A percentile compares a stretch with the other conserved stretches of the same genome.
Evolutionary conservation across 2,797 vertebrate species (phyloP).

Genomic region (Bovichtus diacanthus): DNA sequence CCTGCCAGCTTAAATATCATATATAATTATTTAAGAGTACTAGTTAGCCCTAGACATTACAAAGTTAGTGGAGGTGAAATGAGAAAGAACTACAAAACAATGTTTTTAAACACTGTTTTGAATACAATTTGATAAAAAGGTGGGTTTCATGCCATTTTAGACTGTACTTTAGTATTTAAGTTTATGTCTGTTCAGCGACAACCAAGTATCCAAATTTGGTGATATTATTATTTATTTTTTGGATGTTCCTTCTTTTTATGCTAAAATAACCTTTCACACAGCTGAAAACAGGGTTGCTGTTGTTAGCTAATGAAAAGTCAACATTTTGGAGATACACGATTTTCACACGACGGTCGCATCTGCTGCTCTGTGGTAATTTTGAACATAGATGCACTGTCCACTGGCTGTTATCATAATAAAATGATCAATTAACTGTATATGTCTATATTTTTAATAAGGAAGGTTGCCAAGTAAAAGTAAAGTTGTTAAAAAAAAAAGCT

Average conservation of each 20-base stretch:
- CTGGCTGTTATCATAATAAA: not conserved
- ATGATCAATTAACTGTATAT: not conserved
- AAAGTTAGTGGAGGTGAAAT: slow-evolving; percentile 13
- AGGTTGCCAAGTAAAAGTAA: not conserved
- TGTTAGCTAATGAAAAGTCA: not conserved
- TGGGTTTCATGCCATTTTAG: not conserved
- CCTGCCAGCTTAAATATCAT: slow-evolving; percentile 48
- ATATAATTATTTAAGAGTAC: slow-evolving; percentile 28
- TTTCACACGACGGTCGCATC: not conserved
- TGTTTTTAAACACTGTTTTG: slow-evolving; percentile 1
- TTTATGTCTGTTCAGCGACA: not conserved
- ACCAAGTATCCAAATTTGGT: not conserved
- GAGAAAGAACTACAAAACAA: not conserved
- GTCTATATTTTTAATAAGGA: slow-evolving; percentile 7
- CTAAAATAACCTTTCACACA: not conserved
- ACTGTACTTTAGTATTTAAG: not conserved
- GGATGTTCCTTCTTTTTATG: not conserved
- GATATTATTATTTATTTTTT: not conserved
- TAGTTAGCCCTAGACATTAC: slow-evolving; percentile 29
- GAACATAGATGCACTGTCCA: not conserved
- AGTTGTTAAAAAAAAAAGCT: not conserved
- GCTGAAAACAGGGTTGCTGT: not conserved
- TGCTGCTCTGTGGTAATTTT: not conserved
- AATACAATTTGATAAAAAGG: not conserved
- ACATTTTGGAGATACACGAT: not conserved